phyloP scores from a whole-genome alignment of 2,113 vertebrate genomes.

The Numida meleagris region DNA sequence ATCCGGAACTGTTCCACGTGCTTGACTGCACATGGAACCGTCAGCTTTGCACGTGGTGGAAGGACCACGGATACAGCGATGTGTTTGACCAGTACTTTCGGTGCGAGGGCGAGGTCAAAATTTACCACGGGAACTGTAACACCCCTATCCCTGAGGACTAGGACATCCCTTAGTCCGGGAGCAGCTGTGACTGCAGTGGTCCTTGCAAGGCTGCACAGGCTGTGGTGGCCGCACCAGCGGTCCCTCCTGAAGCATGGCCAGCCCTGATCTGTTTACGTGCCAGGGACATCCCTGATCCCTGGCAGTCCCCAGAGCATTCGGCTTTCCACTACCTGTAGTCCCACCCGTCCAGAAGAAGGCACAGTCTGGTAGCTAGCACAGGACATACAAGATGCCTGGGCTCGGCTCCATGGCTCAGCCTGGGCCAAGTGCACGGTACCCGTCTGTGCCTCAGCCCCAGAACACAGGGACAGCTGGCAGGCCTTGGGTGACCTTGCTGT shows the following conservation, averaged over 20 bases:
- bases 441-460: background rate
- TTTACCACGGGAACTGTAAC: constrained; percentile 98
- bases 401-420: background rate
- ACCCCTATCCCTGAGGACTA: constrained; percentile 89
- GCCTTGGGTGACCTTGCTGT: background rate
- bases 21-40: constrained; percentile 94
- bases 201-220: background rate
- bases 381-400: background rate
- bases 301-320: background rate
- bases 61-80: constrained; percentile 91
- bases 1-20: constrained; percentile 88
- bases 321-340: background rate
- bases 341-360: background rate
- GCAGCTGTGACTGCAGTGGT: background rate
- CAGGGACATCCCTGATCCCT: too few relatives aligned
- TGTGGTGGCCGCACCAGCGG: background rate
- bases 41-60: constrained; percentile 98
- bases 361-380: background rate
- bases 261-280: background rate
- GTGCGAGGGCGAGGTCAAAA: constrained; percentile 87
- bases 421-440: background rate
- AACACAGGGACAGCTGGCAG: fast-evolving
- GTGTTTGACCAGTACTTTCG: constrained; percentile 91
- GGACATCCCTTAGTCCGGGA: fast-evolving
- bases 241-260: background rate